Evolutionary conservation across 2,888 invertebrate species (phyloP), one percentile per base, ranked within the genome.

Genomic region (Philopedon plagiatum): DNA sequence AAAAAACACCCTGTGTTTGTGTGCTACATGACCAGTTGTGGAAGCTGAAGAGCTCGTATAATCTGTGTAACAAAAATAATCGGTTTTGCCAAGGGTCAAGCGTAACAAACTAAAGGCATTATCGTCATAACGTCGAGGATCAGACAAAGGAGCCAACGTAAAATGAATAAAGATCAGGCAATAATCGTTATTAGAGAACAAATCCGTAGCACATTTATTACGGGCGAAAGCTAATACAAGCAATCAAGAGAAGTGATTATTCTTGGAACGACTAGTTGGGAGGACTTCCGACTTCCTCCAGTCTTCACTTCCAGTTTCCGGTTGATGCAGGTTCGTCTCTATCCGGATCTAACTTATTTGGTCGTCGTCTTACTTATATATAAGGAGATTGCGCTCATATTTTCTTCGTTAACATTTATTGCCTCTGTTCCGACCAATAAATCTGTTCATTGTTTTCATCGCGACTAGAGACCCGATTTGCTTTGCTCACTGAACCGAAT

Each of bases 291-390:
- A 79, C 80, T 83, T 83, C 84, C 83, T 81, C 76, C 77, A 78
- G 81, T 81, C 81, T 82, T 83, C 83, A 83, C 82, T 83, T 81
- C 79, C 75, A 78, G 78, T 76, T 81, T 84, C 83, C 83, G 81
- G 78, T 62, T 72, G 77, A 78, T 75, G 76, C 78, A 76, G 80
- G 78, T 74, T 78, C 78, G 78, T 78, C 78, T 77, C 78, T 76
- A 71, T 76, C 73, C 79, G 80, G 80, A 80, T 74, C 76, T 76
- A 76, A 77, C 76, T 76, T 77, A 79, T 79, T 78, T 77, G 76
- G 77, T 63, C 74, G 76, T 74, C 74, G 79, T 79, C 80, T 81
- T 81, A 80, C 80, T 81, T 81, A 80, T 81, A 79, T 80, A 78
- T 77, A 79, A 79, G 81, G 80, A 81, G 79, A 81, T 80, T 78